Evolutionary conservation across 2,888 invertebrate species (phyloP).

Genomic region (Heteropelma amictum): DNA sequence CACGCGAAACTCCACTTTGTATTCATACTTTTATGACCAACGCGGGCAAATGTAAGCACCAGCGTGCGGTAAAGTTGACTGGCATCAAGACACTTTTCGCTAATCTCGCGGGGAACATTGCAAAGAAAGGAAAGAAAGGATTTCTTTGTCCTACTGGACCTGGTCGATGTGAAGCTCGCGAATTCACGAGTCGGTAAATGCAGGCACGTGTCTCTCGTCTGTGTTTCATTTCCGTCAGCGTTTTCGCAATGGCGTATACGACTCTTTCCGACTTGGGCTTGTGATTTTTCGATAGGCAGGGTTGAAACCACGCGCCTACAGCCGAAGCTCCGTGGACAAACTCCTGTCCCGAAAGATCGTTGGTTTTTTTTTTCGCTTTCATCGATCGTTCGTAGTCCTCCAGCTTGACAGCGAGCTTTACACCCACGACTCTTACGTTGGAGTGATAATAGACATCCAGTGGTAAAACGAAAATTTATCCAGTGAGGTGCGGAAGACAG

Average conservation of each 20-base stretch:
- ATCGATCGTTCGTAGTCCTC: not conserved
- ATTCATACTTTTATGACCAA: too few relatives aligned
- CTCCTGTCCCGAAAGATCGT: conserved; percentile 1
- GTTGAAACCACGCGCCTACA: too few relatives aligned
- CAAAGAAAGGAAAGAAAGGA: not conserved
- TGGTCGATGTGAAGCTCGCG: too few relatives aligned
- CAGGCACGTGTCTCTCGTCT: too few relatives aligned
- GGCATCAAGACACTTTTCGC: not conserved
- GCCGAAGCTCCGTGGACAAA: too few relatives aligned
- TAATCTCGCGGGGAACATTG: not conserved
- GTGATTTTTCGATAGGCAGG: too few relatives aligned
- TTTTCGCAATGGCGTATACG: conserved; percentile 38
- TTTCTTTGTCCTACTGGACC: too few relatives aligned
- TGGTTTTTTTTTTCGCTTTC: conserved; percentile 1
- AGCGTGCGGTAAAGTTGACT: not conserved
- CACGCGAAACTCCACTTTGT: too few relatives aligned
- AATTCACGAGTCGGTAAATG: too few relatives aligned
- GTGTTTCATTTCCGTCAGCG: too few relatives aligned
- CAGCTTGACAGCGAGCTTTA: conserved; percentile 1
- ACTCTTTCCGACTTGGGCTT: too few relatives aligned
- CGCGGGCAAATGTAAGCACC: too few relatives aligned
- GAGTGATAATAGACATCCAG: conserved; percentile 47
- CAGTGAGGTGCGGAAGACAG: conserved; percentile 16
- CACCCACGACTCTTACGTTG: conserved; percentile 47
- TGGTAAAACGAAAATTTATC: conserved; percentile 16